Conservation (phyloP, 1,140 invertebrate genomes). For the Lucilia cuprina region DNA sequence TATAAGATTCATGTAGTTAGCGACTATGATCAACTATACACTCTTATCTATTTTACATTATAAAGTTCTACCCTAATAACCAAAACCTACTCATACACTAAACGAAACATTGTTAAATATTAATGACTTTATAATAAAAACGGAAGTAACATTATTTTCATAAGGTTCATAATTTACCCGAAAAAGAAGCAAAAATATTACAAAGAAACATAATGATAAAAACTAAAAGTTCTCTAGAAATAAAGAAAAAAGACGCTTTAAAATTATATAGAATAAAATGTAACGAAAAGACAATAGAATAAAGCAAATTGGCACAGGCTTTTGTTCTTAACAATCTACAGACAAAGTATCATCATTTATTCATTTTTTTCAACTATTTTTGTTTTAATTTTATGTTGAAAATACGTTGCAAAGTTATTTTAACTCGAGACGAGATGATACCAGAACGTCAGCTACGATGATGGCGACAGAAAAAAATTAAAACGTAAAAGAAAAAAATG, state of each 20-base stretch:
- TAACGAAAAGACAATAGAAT: neutral
- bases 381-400: constrained; percentile 4
- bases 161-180: constrained; percentile 23
- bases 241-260: neutral
- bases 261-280: neutral
- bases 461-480: neutral
- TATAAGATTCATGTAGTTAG: no score
- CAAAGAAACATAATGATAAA: neutral
- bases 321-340: constrained; percentile 4
- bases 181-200: neutral
- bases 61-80: neutral
- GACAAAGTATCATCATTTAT: constrained; percentile 23
- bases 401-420: constrained; percentile 16
- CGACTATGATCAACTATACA: no score
- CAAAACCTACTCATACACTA: neutral
- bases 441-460: neutral
- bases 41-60: no score
- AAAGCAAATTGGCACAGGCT: constrained; percentile 20
- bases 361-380: constrained; percentile 1
- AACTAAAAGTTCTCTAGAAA: neutral
- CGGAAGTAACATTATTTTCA: constrained; percentile 26
- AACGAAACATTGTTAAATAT: neutral
- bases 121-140: constrained; percentile 29
- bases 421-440: neutral
- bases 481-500: neutral